These are phyloP conservation scores for Eilema sororculum DNA, from an alignment of 2,888 invertebrate genomes.

Conservation along the genomic window DNA sequence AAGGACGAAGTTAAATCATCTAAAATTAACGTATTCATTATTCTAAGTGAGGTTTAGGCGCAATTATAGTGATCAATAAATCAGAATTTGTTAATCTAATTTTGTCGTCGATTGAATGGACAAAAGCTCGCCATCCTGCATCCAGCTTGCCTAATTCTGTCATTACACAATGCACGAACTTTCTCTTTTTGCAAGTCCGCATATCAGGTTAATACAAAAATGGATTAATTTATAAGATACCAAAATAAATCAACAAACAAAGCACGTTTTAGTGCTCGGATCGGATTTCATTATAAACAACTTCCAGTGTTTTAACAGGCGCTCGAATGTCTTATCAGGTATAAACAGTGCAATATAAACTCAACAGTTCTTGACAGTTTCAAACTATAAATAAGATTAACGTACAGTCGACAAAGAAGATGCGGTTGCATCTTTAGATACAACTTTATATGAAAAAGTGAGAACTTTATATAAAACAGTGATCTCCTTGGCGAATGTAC, in stretches of 20 bases:
- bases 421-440: too few relatives aligned
- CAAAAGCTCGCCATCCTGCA: not conserved
- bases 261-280: conserved; percentile 39
- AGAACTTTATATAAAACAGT: too few relatives aligned
- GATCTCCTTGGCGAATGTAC: too few relatives aligned
- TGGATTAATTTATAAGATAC: conserved; percentile 22
- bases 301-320: conserved; percentile 22
- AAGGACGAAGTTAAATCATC: too few relatives aligned
- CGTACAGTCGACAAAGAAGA: too few relatives aligned
- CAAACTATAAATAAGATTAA: not conserved
- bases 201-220: conserved; percentile 25
- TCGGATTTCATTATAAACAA: conserved; percentile 34
- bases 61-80: too few relatives aligned
- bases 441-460: too few relatives aligned
- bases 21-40: too few relatives aligned
- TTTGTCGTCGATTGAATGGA: not conserved
- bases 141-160: not conserved
- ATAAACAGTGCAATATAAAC: conserved; percentile 19
- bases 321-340: conserved; percentile 18
- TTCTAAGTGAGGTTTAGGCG: too few relatives aligned
- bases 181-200: not conserved
- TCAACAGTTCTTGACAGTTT: not conserved
- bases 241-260: conserved; percentile 34
- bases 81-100: too few relatives aligned
- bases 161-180: not conserved